Evolutionary conservation across 2,113 vertebrate species (phyloP).

Genomic region (Cyanoliseus patagonus): DNA sequence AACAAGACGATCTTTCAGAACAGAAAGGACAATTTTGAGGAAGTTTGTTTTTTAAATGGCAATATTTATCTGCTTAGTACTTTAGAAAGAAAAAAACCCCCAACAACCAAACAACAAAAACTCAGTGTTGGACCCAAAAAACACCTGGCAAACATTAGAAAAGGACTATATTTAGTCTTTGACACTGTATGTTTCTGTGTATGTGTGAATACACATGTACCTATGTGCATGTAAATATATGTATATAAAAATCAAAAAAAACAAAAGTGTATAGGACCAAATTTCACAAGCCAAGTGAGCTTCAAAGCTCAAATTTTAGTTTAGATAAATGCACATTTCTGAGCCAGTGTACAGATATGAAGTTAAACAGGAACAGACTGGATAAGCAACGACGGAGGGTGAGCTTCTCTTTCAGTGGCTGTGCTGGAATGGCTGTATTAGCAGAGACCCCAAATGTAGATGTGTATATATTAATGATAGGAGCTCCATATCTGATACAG

Average conservation of each 20-base stretch:
- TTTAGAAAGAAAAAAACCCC: background rate
- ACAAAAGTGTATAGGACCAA: background rate
- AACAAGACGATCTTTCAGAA: constrained; percentile 60
- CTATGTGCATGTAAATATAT: no score
- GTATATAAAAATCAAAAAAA: background rate
- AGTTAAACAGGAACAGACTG: background rate
- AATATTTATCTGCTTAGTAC: constrained; percentile 34
- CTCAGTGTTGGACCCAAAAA: background rate
- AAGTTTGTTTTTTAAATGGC: constrained; percentile 53
- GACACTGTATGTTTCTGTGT: background rate
- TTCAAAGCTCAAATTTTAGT: background rate
- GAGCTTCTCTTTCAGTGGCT: background rate
- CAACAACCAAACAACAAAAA: background rate
- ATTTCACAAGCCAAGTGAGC: background rate
- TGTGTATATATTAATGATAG: background rate
- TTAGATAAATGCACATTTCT: background rate
- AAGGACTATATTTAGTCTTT: background rate
- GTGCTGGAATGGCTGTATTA: background rate
- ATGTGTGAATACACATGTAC: background rate
- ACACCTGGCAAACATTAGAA: background rate
- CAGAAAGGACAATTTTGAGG: constrained; percentile 57
- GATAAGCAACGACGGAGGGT: background rate
- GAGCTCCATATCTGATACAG: background rate
- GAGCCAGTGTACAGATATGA: background rate
- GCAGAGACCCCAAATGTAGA: background rate